These are phyloP conservation scores for Teleopsis dalmanni DNA, from an alignment of 1,140 invertebrate genomes.

Conservation along the genomic window DNA sequence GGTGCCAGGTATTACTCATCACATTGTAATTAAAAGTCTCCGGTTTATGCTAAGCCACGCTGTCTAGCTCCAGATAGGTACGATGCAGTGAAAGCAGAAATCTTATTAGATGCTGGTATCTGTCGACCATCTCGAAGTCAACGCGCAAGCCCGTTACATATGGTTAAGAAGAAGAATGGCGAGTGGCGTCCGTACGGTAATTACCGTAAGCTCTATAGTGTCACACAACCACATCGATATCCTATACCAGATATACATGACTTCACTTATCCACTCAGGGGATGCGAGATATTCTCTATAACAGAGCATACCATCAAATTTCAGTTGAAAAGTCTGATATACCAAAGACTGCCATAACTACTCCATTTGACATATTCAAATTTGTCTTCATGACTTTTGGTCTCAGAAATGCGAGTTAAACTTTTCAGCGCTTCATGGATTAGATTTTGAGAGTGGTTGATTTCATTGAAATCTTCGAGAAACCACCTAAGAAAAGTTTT, in stretches of 20 bases:
- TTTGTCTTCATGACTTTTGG: constrained; percentile 21
- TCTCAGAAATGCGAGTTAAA: constrained; percentile 15
- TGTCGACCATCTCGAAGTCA: neutral
- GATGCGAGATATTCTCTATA: constrained; percentile 8
- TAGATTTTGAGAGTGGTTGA: neutral
- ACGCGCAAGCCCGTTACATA: neutral
- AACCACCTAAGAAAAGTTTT: constrained; percentile 35
- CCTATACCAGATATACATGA: neutral
- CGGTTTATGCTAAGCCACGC: neutral
- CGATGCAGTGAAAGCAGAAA: neutral
- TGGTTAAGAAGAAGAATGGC: neutral
- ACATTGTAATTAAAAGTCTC: too few species aligned
- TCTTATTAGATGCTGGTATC: neutral
- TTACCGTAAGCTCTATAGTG: neutral
- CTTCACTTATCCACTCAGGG: neutral
- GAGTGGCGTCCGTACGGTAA: neutral
- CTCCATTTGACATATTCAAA: constrained; percentile 21
- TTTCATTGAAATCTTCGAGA: constrained; percentile 13
- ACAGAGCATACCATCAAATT: constrained; percentile 50
- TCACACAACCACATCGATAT: neutral
- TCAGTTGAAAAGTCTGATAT: constrained; percentile 26
- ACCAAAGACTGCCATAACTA: constrained; percentile 29
- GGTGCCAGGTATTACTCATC: too few species aligned
- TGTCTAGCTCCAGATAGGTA: neutral
- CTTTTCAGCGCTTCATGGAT: neutral